Percentiles rank a stretch among this genome's conserved stretches.
Evolutionary conservation across 1,140 invertebrate species (phyloP).

Genomic region (Tribolium madens): DNA sequence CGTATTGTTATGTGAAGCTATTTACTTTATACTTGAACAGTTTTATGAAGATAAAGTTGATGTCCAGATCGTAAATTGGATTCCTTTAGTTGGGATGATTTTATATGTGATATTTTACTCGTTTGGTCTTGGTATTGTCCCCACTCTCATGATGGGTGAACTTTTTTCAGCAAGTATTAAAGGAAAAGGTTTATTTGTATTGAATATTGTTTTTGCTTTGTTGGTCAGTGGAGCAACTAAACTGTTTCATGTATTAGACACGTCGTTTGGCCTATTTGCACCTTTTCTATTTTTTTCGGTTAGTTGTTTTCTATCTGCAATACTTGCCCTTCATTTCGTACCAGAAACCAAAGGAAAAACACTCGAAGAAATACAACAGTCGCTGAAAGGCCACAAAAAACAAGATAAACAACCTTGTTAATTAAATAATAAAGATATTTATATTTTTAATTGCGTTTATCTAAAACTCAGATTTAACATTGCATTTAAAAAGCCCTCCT

Average conservation of each 20-base stretch:
- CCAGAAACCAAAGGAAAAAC: constrained; percentile 91
- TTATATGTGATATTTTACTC: constrained; percentile 51
- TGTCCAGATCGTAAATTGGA: constrained; percentile 57
- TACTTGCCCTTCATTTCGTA: constrained; percentile 83
- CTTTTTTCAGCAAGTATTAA: constrained; percentile 61
- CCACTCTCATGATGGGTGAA: constrained; percentile 59
- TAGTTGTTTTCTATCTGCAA: constrained; percentile 77
- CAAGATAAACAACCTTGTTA: constrained; percentile 19
- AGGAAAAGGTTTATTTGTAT: constrained; percentile 55
- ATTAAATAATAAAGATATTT: not conserved
- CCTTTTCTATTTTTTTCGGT: constrained; percentile 85
- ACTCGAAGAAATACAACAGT: constrained; percentile 81
- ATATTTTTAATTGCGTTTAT: not conserved
- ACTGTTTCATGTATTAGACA: constrained; percentile 62
- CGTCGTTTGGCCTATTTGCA: constrained; percentile 74
- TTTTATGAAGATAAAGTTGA: constrained; percentile 50
- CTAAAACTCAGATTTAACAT: too few relatives aligned
- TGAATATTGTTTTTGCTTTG: constrained; percentile 52
- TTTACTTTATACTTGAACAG: constrained; percentile 72
- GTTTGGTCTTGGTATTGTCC: constrained; percentile 55
- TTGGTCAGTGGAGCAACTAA: constrained; percentile 62
- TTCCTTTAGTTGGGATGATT: constrained; percentile 57
- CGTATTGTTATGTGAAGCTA: constrained; percentile 69
- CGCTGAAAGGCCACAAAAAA: constrained; percentile 9
- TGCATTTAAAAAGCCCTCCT: too few relatives aligned